Evolutionary conservation across 2,888 invertebrate genomes (phyloP).

Genomic region (Stegana nigrithorax): DNA sequence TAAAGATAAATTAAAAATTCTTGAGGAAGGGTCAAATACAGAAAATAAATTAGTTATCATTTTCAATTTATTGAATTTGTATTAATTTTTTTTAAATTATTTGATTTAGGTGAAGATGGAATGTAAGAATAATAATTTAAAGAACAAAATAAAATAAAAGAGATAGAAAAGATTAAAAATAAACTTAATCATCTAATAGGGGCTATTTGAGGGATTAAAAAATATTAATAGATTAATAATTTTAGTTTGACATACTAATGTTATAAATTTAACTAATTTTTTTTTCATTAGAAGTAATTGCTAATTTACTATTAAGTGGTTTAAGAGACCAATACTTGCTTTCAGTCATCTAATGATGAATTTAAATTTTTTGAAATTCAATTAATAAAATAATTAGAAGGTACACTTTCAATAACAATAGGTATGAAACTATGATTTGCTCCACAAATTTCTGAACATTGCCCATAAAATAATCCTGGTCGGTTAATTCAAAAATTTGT

Average conservation of each 20-base stretch:
- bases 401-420: slow-evolving; percentile 75
- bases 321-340: slow-evolving; percentile 80
- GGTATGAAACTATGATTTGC: slow-evolving; percentile 85
- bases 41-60: slow-evolving; percentile 79
- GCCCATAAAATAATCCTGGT: slow-evolving; percentile 77
- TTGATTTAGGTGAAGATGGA: slow-evolving; percentile 54
- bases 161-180: slow-evolving; percentile 65
- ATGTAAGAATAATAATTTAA: slow-evolving; percentile 71
- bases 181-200: slow-evolving; percentile 72
- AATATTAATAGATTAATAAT: slow-evolving; percentile 73
- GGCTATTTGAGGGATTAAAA: slow-evolving; percentile 78
- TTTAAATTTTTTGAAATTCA: slow-evolving; percentile 70
- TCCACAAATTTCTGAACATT: slow-evolving; percentile 87
- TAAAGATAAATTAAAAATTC: slow-evolving; percentile 70
- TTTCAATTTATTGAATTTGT: slow-evolving; percentile 69
- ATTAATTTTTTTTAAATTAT: slow-evolving; percentile 49
- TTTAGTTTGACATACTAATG: slow-evolving; percentile 78
- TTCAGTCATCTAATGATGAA: slow-evolving; percentile 76
- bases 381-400: slow-evolving; percentile 72
- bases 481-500: slow-evolving; percentile 73
- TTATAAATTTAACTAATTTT: slow-evolving; percentile 72
- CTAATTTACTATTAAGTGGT: slow-evolving; percentile 75
- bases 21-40: slow-evolving; percentile 75
- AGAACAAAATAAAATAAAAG: slow-evolving; percentile 71
- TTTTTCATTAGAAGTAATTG: slow-evolving; percentile 74